phyloP scores from a whole-genome alignment of 1,140 invertebrate genomes.

The Zophobas atratus region DNA sequence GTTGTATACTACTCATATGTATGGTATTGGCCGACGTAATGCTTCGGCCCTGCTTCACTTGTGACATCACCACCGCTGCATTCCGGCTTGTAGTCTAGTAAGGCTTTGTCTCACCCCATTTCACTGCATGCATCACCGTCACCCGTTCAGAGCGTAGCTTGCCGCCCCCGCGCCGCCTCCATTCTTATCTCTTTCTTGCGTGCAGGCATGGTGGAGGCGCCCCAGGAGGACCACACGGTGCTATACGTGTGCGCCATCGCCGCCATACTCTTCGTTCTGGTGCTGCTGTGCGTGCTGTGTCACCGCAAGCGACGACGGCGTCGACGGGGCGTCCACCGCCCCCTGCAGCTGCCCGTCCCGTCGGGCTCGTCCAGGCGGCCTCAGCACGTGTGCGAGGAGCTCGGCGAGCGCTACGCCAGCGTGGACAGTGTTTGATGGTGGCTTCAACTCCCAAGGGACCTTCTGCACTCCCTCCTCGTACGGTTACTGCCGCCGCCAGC shows the following conservation, averaged over 20 bases:
- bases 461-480: slow-evolving; percentile 44
- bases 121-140: slow-evolving; percentile 47
- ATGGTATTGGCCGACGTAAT: no score
- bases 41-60: no score
- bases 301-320: slow-evolving; percentile 63
- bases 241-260: slow-evolving; percentile 69
- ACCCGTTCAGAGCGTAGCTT: not conserved
- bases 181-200: not conserved
- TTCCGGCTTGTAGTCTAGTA: no score
- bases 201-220: slow-evolving; percentile 69
- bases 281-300: slow-evolving; percentile 64
- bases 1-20: no score
- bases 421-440: slow-evolving; percentile 73
- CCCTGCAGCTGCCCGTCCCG: slow-evolving; percentile 65
- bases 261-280: slow-evolving; percentile 66
- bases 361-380: slow-evolving; percentile 67
- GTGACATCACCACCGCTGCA: no score
- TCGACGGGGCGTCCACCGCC: slow-evolving; percentile 66
- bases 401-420: slow-evolving; percentile 71
- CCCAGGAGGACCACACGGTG: slow-evolving; percentile 70
- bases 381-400: slow-evolving; percentile 71
- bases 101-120: slow-evolving; percentile 1
- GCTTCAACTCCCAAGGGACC: slow-evolving; percentile 56
- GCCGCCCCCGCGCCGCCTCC: no score
- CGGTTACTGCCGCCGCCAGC: slow-evolving; percentile 60